Conservation (phyloP, 2,797 vertebrate genomes). For the Thunnus albacares region DNA sequence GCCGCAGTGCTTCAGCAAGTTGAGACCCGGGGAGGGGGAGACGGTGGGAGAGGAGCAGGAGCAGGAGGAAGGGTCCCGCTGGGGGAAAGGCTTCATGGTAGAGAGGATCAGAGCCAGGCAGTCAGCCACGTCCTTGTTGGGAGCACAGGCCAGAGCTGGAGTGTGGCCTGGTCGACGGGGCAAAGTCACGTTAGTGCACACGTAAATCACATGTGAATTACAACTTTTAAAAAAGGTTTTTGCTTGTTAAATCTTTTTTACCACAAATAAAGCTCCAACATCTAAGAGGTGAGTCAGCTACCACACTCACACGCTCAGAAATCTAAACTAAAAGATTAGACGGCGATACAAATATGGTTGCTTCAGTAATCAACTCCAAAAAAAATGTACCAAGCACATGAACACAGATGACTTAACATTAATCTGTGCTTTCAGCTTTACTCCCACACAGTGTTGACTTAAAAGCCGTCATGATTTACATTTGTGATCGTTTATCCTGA, state of each 20-base stretch:
- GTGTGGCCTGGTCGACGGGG: slow-evolving; percentile 89
- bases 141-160: slow-evolving; percentile 96
- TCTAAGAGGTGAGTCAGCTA: too few species aligned
- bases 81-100: slow-evolving; percentile 99
- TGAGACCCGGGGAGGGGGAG: slow-evolving; percentile 92
- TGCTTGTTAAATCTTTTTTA: background rate
- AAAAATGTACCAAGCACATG: background rate
- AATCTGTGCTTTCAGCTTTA: background rate
- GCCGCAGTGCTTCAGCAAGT: slow-evolving; percentile 97
- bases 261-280: background rate
- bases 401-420: background rate
- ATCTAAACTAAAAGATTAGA: background rate
- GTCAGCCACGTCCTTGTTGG: slow-evolving; percentile 98
- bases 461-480: too few species aligned
- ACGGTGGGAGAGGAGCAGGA: slow-evolving; percentile 83
- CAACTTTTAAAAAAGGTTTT: background rate
- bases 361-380: background rate
- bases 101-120: slow-evolving; percentile 99
- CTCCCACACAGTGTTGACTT: background rate
- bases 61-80: slow-evolving; percentile 91
- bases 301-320: too few species aligned
- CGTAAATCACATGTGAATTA: accelerated
- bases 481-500: background rate
- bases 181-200: slow-evolving; percentile 17
- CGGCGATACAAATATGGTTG: background rate